These are phyloP conservation scores for Siniperca obscura DNA, from an alignment of 2,797 vertebrate genomes.

Conservation along the genomic window DNA sequence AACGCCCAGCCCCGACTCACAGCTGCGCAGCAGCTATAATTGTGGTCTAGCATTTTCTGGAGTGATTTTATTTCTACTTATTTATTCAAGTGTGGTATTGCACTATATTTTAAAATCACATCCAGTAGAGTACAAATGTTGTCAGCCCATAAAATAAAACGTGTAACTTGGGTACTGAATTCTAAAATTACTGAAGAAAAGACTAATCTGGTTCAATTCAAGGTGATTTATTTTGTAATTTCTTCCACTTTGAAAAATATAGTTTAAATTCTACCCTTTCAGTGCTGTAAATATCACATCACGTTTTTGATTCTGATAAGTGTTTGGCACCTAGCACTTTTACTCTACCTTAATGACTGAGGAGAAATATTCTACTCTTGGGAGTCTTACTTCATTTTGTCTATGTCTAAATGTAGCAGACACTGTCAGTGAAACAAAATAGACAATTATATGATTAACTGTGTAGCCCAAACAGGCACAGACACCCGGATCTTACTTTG, in stretches of 20 bases:
- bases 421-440: neutral
- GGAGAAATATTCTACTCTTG: neutral
- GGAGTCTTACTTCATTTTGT: neutral
- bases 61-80: neutral
- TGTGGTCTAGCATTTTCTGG: neutral
- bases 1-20: too few relatives aligned
- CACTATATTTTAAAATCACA: neutral
- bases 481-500: neutral
- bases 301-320: neutral
- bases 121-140: neutral
- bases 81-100: neutral
- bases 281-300: neutral
- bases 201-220: too few relatives aligned
- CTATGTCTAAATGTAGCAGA: neutral
- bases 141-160: neutral
- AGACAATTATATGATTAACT: constrained; percentile 3
- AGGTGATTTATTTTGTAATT: neutral
- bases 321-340: neutral
- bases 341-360: neutral
- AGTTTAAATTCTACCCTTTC: neutral
- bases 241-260: neutral
- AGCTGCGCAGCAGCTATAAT: too few relatives aligned
- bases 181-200: neutral
- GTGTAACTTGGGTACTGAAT: neutral
- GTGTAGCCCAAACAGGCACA: neutral